Evolutionary conservation across 37 sponge, comb jelly and placozoan genomes (phyloP), one percentile per base, ranked within the genome.

Genomic region (Spongilla lacustris): DNA sequence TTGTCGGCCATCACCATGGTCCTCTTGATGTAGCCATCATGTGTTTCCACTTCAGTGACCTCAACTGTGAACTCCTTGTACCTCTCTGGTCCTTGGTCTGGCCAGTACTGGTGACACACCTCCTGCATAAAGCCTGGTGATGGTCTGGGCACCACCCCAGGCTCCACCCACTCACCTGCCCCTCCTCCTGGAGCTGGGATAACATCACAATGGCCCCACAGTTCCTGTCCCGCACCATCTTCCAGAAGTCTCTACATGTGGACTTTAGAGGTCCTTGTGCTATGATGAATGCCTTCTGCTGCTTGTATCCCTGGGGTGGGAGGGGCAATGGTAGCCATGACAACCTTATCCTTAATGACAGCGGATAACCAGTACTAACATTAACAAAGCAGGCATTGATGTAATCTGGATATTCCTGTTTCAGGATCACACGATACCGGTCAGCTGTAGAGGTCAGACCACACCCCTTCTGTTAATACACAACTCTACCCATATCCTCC

Each of bases 61-160:
- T 86, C 73, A 8, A 91, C 83, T 33, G 31, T 58, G 70, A 34
- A 80, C 36, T 81, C 88, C 33, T 82, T 84, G 49, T 37, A 84
- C 75, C 81, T 30, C 21, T n/a, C 29, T 9, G 67, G 14, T 5
- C 88, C 95, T 71, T 5, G 27, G 0, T 75, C 74, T n/a, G 93
- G 88, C 96, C 96, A 95, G 88, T 95, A 95, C 73, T 84, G 82
- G 31, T 32, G 69, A 46, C 93, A 86, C 72, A 80, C 70, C 66
- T 93, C 84, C 90, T 93, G 71, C 21, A 79, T 23, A 25, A 10
- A 24, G 34, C 8, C 29, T 28, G 33, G 14, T 30, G 33, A 31
- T 74, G 31, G 74, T n/a, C 41, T 41, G 41, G 41, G 41, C 41
- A 41, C 41, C 41, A 41, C 5, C 41, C 6, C 41, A 41, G 41